Evolutionary conservation across 2,888 invertebrate species (phyloP).

Genomic region (Papilio gigon): DNA sequence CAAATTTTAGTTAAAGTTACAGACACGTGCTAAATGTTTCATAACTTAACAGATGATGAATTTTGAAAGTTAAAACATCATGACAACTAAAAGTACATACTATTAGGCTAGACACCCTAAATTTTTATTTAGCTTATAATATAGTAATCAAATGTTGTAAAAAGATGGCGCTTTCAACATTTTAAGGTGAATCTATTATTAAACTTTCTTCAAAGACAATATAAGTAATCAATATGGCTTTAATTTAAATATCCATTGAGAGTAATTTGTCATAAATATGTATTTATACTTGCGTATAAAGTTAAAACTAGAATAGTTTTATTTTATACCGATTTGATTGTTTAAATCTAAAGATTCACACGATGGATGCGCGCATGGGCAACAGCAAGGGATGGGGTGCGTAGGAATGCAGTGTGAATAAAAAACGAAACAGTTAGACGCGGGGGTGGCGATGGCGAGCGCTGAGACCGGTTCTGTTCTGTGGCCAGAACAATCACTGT

Average conservation of each 20-base stretch:
- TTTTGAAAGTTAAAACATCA: not conserved
- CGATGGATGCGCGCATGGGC: slow-evolving; percentile 33
- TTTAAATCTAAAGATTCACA: slow-evolving; percentile 40
- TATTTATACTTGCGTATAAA: no score
- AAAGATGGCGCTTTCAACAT: no score
- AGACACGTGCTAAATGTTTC: not conserved
- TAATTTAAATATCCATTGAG: not conserved
- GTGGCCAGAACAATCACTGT: slow-evolving; percentile 57
- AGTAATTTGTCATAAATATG: not conserved
- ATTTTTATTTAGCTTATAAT: no score
- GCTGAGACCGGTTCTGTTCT: slow-evolving; percentile 66
- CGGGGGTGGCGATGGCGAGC: slow-evolving; percentile 62
- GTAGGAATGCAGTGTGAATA: slow-evolving; percentile 73
- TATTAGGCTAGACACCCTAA: no score
- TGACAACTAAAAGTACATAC: not conserved
- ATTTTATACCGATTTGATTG: slow-evolving; percentile 21
- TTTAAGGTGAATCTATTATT: no score
- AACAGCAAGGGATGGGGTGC: slow-evolving; percentile 66
- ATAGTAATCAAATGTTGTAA: no score
- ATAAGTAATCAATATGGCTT: slow-evolving; percentile 15
- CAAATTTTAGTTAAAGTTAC: not conserved
- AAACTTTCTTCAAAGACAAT: no score
- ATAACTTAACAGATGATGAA: not conserved
- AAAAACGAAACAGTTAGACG: slow-evolving; percentile 77
- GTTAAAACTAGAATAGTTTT: not conserved